Evolutionary conservation across 2,888 invertebrate genomes (phyloP).

Genomic region (Heteropelma amictum): DNA sequence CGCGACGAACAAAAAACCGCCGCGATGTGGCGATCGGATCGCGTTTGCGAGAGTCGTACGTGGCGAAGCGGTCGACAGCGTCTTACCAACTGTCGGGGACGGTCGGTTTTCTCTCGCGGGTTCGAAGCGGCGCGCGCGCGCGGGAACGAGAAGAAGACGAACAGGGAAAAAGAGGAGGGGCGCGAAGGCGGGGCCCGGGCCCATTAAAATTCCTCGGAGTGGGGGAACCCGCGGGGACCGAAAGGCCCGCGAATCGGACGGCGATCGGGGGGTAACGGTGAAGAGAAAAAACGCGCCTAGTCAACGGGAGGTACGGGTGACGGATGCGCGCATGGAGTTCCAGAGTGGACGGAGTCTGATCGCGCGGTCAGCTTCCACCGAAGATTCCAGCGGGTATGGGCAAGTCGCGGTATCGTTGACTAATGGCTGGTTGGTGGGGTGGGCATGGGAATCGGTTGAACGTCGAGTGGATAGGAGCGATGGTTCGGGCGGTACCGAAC

Average conservation of each 20-base stretch:
- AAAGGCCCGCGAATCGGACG: too few relatives aligned
- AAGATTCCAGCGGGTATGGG: slow-evolving; percentile 2
- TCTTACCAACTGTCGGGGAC: slow-evolving; percentile 75
- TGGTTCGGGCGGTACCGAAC: slow-evolving; percentile 43
- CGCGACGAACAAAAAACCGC: too few relatives aligned
- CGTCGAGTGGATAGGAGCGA: slow-evolving; percentile 22
- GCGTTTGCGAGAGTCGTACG: too few relatives aligned
- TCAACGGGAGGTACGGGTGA: not conserved
- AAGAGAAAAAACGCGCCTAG: slow-evolving; percentile 12
- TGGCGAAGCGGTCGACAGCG: slow-evolving; percentile 76
- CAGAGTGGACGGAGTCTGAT: slow-evolving; percentile 33
- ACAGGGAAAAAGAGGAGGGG: slow-evolving; percentile 34
- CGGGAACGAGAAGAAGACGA: slow-evolving; percentile 57
- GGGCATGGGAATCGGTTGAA: slow-evolving; percentile 38
- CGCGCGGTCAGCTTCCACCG: not conserved
- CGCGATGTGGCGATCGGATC: too few relatives aligned
- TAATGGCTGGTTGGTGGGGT: not conserved
- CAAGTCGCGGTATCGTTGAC: not conserved
- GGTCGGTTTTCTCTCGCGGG: slow-evolving; percentile 68
- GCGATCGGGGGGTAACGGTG: too few relatives aligned
- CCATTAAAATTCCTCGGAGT: not conserved
- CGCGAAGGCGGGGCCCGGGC: not conserved
- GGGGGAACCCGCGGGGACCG: too few relatives aligned
- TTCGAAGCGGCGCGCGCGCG: slow-evolving; percentile 27
- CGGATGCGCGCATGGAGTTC: too few relatives aligned